Conservation (phyloP, 1,140 invertebrate genomes). For the Paraescarpia echinospica region DNA sequence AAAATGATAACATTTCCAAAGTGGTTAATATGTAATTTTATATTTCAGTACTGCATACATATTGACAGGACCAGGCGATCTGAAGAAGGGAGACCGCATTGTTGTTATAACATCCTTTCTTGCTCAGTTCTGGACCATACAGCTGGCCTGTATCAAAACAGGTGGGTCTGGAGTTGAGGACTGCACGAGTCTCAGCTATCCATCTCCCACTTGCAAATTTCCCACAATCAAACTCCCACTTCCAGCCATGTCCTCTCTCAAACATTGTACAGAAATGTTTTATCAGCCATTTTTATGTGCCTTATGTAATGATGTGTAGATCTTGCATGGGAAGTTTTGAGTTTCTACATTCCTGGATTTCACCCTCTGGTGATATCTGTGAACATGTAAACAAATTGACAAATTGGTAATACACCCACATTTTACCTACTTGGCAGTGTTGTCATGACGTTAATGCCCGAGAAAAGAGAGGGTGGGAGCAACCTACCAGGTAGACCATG, state of each 20-base stretch:
- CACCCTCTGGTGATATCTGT: background rate
- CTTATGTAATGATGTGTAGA: background rate
- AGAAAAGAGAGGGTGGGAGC: too few species aligned
- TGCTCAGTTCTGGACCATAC: conserved; percentile 59
- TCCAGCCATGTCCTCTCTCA: too few species aligned
- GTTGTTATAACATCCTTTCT: conserved; percentile 57
- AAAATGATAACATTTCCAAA: background rate
- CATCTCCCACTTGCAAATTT: too few species aligned
- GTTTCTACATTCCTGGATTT: background rate
- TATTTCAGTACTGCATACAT: conserved; percentile 48
- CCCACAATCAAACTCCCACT: too few species aligned
- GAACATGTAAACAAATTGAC: background rate
- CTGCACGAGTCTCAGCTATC: too few species aligned
- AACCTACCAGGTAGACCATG: too few species aligned
- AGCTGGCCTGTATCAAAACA: conserved; percentile 54
- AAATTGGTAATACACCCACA: background rate
- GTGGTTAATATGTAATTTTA: background rate
- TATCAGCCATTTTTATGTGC: background rate
- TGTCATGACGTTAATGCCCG: too few species aligned
- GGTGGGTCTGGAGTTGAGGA: conserved; percentile 34
- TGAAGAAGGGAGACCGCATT: conserved; percentile 46
- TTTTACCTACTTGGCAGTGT: too few species aligned
- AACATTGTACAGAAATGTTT: background rate
- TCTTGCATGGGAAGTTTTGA: background rate
- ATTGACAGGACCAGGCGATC: conserved; percentile 42